Conservation (phyloP, 2,888 invertebrate genomes). For the Griposia aprilina region DNA sequence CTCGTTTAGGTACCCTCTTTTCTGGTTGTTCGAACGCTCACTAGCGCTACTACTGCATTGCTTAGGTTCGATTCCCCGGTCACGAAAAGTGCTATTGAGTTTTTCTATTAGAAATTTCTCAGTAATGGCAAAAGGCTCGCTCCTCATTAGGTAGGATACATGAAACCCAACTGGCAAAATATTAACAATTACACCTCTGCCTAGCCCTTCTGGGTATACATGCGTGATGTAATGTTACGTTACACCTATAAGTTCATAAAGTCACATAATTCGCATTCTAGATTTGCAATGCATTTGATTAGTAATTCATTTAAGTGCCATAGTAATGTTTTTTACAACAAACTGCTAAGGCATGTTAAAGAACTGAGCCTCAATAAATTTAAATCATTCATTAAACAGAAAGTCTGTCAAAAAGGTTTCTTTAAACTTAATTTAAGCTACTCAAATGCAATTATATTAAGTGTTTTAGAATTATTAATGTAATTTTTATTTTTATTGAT, state of each 20-base stretch:
- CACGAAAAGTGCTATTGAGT: not conserved
- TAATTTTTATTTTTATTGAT: too few species aligned
- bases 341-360: too few species aligned
- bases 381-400: too few species aligned
- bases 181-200: not conserved
- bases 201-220: too few species aligned
- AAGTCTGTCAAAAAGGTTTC: too few species aligned
- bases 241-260: not conserved
- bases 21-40: not conserved
- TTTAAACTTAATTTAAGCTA: too few species aligned
- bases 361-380: too few species aligned
- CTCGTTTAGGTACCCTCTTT: not conserved
- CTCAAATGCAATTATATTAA: too few species aligned
- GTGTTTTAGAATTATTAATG: too few species aligned
- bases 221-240: not conserved
- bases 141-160: not conserved
- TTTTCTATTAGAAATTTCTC: not conserved
- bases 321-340: too few species aligned
- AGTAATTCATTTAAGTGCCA: too few species aligned
- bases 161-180: not conserved
- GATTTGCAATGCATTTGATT: not conserved
- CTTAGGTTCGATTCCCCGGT: not conserved
- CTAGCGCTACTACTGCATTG: not conserved
- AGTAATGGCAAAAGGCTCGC: too few species aligned
- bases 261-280: not conserved